These are phyloP conservation scores for Isichthys henryi DNA, from an alignment of 2,113 vertebrate genomes.

Conservation along the genomic window DNA sequence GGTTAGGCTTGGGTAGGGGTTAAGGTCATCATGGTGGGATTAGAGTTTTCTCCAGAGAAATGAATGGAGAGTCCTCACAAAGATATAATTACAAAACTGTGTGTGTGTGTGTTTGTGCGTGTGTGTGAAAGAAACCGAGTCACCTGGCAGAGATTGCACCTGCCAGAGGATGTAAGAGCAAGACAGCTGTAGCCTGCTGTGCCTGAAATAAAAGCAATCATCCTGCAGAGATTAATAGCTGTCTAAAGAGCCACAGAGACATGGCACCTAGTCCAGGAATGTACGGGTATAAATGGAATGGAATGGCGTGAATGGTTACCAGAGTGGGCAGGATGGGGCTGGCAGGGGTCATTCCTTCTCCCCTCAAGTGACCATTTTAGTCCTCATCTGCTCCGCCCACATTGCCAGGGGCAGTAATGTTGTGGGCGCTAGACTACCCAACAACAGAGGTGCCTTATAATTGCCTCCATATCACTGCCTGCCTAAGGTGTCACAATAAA, in stretches of 20 bases:
- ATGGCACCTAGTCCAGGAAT: constrained; percentile 72
- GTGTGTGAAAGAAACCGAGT: constrained; percentile 24
- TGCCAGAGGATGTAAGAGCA: constrained; percentile 48
- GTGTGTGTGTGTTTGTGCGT: constrained; percentile 17
- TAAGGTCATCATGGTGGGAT: no score
- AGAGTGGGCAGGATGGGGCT: constrained; percentile 39
- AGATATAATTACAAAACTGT: no score
- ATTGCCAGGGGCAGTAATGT: constrained; percentile 13
- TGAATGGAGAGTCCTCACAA: no score
- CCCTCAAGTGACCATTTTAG: constrained; percentile 48
- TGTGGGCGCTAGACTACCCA: neutral
- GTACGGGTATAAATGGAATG: constrained; percentile 66
- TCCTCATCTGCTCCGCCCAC: constrained; percentile 25
- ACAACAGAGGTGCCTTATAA: neutral
- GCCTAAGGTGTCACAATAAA: neutral
- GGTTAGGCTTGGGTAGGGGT: no score
- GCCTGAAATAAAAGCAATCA: constrained; percentile 63
- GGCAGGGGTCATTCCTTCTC: constrained; percentile 43
- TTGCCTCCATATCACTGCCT: neutral
- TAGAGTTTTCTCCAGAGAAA: no score
- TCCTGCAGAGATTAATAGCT: constrained; percentile 77
- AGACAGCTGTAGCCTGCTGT: constrained; percentile 75
- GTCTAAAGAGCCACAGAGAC: constrained; percentile 74
- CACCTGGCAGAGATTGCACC: constrained; percentile 51
- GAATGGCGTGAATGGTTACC: constrained; percentile 58